These are phyloP conservation scores for Harlomillsia oculata DNA, from an alignment of 1,140 invertebrate genomes.

Conservation along the genomic window DNA sequence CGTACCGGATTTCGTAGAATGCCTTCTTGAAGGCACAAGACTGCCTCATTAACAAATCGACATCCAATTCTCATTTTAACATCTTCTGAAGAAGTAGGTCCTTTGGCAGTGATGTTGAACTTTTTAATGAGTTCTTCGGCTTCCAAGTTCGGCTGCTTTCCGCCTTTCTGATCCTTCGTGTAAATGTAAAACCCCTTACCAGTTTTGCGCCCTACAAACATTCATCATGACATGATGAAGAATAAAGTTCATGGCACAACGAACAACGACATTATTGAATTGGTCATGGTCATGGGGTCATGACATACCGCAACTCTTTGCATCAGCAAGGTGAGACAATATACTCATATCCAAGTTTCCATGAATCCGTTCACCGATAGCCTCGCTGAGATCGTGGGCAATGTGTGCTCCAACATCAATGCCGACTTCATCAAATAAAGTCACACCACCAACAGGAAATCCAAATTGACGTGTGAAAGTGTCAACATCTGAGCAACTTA, in stretches of 20 bases:
- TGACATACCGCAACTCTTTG: no score
- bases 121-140: conserved; percentile 73
- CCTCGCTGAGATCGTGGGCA: conserved; percentile 67
- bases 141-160: conserved; percentile 63
- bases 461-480: no score
- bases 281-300: no score
- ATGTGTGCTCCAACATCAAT: conserved; percentile 89
- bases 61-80: conserved; percentile 82
- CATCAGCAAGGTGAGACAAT: no score
- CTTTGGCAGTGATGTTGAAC: conserved; percentile 61
- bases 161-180: conserved; percentile 58
- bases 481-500: no score
- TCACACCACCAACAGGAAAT: conserved; percentile 92
- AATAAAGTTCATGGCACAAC: no score
- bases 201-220: conserved; percentile 69
- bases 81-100: conserved; percentile 74
- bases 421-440: conserved; percentile 86
- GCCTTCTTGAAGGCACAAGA: conserved; percentile 91
- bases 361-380: conserved; percentile 71
- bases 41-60: conserved; percentile 93
- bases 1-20: conserved; percentile 84
- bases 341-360: no score
- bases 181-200: conserved; percentile 92
- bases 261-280: no score
- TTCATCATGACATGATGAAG: no score